phyloP scores from a whole-genome alignment of 2,797 vertebrate species.

The Propithecus perrieri region DNA sequence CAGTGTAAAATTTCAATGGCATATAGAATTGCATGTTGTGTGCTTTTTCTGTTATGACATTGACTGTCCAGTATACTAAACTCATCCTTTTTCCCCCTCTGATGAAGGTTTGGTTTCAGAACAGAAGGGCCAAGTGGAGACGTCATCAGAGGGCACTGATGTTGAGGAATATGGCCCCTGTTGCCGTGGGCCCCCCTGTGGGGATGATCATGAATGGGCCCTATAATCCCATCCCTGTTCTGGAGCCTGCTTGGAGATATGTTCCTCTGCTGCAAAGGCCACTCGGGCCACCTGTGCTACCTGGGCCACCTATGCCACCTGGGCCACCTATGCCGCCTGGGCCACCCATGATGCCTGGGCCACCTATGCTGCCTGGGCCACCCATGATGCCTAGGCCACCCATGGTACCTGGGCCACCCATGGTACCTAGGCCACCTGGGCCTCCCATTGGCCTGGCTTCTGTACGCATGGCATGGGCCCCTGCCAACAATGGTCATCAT shows the following conservation, averaged over 20 bases:
- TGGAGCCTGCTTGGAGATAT: conserved; percentile 82
- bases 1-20: not conserved
- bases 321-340: no score
- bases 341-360: not conserved
- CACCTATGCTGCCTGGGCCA: not conserved
- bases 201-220: conserved; percentile 79
- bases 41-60: not conserved
- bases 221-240: conserved; percentile 71
- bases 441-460: not conserved
- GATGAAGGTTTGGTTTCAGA: conserved; percentile 90
- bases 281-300: not conserved
- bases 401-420: no score
- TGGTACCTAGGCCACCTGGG: not conserved
- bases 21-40: not conserved
- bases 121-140: conserved; percentile 88
- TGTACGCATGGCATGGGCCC: conserved; percentile 78
- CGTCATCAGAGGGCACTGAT: conserved; percentile 84
- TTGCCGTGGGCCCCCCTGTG: conserved; percentile 65
- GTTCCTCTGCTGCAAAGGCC: conserved; percentile 34
- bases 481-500: conserved; percentile 78
- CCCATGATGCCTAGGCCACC: not conserved
- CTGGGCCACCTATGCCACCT: no score
- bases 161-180: conserved; percentile 71
- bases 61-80: conserved; percentile 49
- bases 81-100: conserved; percentile 32